Base-by-base conservation (phyloP, 2,113 vertebrate species). In the Kryptolebias marmoratus region DNA sequence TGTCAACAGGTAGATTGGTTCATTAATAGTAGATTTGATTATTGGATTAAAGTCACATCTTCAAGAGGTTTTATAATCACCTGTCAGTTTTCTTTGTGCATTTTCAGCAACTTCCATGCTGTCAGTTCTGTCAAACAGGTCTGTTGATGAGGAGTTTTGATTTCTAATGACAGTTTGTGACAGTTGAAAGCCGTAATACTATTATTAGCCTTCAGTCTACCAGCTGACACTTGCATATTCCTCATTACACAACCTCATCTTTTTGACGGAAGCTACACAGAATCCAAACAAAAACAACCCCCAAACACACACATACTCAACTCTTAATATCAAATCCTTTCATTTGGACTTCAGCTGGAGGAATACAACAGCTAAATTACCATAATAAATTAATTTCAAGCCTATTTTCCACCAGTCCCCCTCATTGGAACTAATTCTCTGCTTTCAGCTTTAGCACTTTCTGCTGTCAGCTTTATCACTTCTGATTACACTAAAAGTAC, bases 301-400 rank as follows among this genome's bases (percentile, higher is more conserved):
- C 22, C 32, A 15, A 10, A 22, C 32, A 54, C 59, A 62, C 12
- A 12, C 27, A 42, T 11, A 2, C 28, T 9, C 22, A 22, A 22
- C 22, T 16, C 59, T 62, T 45, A 1, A 30, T 16, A 45, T 44
- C 14, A 65, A 13, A 49, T 36, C 3, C 27, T 27, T 15, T 32
- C 53, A 32, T 30, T 54, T 22, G n/a, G 36, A 27, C 56, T 61
- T 45, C 50, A 75, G 64, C 14, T 67, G 6, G 66, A 28, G 28
- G 48, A 74, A 59, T 66, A 67, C 28, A 74, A 55, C 11, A 32
- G 63, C 36, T 31, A 36, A 44, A 74, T 60, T 52, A 60, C 22
- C 57, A 54, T 50, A 28, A 31, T 54, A 44, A 27, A 67, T 74
- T 60, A 54, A 66, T 66, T 39, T 0, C 36, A n/a, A 13, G 27